Conservation (phyloP, 2,888 invertebrate species). For the Panopea generosa region DNA sequence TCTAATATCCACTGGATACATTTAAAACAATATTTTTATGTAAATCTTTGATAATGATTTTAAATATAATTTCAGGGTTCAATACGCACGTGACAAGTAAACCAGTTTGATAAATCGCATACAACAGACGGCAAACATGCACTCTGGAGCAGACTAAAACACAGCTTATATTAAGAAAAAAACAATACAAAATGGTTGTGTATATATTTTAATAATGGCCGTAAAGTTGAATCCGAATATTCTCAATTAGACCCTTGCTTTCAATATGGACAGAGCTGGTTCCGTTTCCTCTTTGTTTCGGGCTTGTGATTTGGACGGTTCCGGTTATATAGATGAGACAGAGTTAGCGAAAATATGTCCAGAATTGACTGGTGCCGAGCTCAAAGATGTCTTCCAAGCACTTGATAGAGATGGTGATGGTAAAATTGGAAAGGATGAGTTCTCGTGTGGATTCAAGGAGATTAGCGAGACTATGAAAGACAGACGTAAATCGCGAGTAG, state of each 20-base stretch:
- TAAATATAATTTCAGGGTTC: too few species aligned
- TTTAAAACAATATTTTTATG: too few species aligned
- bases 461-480: slow-evolving; percentile 71
- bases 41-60: too few species aligned
- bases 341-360: slow-evolving; percentile 86
- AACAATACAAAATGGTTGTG: too few species aligned
- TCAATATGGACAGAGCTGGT: slow-evolving; percentile 43
- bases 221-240: too few species aligned
- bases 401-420: slow-evolving; percentile 87
- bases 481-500: slow-evolving; percentile 68
- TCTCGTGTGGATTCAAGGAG: slow-evolving; percentile 86
- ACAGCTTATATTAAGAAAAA: too few species aligned
- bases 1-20: too few species aligned
- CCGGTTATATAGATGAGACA: slow-evolving; percentile 86
- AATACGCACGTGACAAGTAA: too few species aligned
- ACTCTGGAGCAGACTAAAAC: too few species aligned
- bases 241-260: not conserved
- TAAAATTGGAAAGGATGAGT: slow-evolving; percentile 86
- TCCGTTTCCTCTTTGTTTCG: slow-evolving; percentile 83
- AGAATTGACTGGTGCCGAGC: slow-evolving; percentile 85
- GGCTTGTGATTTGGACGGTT: slow-evolving; percentile 86
- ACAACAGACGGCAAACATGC: too few species aligned
- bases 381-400: slow-evolving; percentile 86
- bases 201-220: too few species aligned
- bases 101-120: too few species aligned